These are phyloP conservation scores for Pocillopora grandis DNA, from an alignment of 92 coral and sea anemone species.

Conservation along the genomic window DNA sequence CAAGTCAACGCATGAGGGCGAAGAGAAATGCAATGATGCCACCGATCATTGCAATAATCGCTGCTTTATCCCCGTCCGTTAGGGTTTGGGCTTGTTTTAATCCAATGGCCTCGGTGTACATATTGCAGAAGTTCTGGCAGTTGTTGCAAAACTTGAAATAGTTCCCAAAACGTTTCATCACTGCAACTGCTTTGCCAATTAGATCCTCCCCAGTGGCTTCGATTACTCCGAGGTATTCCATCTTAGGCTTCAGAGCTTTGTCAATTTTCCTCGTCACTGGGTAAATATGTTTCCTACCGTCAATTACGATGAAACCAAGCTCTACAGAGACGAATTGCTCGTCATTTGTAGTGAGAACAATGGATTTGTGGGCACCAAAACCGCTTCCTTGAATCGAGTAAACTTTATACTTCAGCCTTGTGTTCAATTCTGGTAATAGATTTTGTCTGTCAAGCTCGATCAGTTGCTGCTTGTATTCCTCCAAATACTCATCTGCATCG, in stretches of 20 bases:
- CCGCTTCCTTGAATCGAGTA: slow-evolving; percentile 45
- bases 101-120: slow-evolving; percentile 54
- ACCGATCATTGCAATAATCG: not conserved
- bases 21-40: not conserved
- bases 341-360: slow-evolving; percentile 59
- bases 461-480: slow-evolving; percentile 29
- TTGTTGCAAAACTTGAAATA: slow-evolving; percentile 67
- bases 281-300: slow-evolving; percentile 29
- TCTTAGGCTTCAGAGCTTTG: slow-evolving; percentile 9
- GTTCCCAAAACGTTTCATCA: slow-evolving; percentile 56
- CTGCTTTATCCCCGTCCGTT: slow-evolving; percentile 38
- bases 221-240: slow-evolving; percentile 42
- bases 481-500: slow-evolving; percentile 20
- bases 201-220: slow-evolving; percentile 26
- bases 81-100: slow-evolving; percentile 21
- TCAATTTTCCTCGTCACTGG: slow-evolving; percentile 35
- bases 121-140: slow-evolving; percentile 70
- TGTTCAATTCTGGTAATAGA: slow-evolving; percentile 39
- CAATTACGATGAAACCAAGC: slow-evolving; percentile 30
- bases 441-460: slow-evolving; percentile 14
- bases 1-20: not conserved
- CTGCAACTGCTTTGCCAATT: slow-evolving; percentile 44
- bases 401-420: slow-evolving; percentile 34
- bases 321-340: slow-evolving; percentile 55
- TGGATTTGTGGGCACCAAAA: slow-evolving; percentile 54